Percentiles rank a stretch among this genome's conserved stretches.
These are phyloP conservation scores for Phaenicophaeus curvirostris DNA, from an alignment of 2,797 vertebrate genomes.

Conservation along the genomic window DNA sequence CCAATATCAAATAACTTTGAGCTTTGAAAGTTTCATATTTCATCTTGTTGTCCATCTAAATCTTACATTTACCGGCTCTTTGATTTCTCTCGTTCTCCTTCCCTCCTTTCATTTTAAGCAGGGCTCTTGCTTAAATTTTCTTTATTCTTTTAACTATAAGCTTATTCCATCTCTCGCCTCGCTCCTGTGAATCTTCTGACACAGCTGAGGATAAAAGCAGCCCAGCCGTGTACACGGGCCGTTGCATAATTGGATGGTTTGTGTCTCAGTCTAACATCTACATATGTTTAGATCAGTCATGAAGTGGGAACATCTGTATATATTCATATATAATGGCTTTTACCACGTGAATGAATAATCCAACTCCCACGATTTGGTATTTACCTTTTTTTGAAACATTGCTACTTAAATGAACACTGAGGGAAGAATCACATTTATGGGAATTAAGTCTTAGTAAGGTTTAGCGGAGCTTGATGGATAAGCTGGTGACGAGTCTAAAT, in stretches of 20 bases:
- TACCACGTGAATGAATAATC: constrained; percentile 55
- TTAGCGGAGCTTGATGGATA: background rate
- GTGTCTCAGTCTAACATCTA: constrained; percentile 48
- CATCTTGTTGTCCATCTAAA: constrained; percentile 13
- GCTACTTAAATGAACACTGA: constrained; percentile 8
- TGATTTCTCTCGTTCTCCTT: background rate
- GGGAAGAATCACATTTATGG: constrained; percentile 36
- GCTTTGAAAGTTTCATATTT: constrained; percentile 32
- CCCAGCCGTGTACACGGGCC: background rate
- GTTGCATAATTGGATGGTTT: constrained; percentile 42
- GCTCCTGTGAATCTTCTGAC: constrained; percentile 3
- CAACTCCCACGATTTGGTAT: constrained; percentile 27
- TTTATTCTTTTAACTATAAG: constrained; percentile 18
- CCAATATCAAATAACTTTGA: background rate
- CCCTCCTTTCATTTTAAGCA: background rate
- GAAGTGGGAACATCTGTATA: constrained; percentile 57
- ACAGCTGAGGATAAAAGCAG: constrained; percentile 11
- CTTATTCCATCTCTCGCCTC: constrained; percentile 21
- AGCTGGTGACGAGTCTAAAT: constrained; percentile 46
- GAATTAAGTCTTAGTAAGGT: constrained; percentile 50
- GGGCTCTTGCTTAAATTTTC: background rate
- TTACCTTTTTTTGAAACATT: constrained; percentile 44
- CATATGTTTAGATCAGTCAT: constrained; percentile 47
- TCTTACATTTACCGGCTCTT: background rate
- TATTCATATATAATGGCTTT: constrained; percentile 48